Evolutionary conservation across 2,888 invertebrate species (phyloP).

Genomic region (Drosophila merina): DNA sequence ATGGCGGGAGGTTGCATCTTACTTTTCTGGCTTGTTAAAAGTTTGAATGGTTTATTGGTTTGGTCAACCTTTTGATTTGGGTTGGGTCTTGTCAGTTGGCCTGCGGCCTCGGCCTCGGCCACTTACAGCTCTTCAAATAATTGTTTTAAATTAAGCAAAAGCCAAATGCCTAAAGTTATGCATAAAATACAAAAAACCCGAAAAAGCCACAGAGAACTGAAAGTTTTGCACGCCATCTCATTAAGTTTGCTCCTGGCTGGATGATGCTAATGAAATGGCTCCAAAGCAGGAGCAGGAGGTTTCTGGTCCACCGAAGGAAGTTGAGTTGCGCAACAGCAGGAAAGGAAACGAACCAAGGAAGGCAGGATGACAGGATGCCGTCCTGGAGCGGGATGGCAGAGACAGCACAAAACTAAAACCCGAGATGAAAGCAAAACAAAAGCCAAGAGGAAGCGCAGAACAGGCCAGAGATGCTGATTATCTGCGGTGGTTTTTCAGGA

Average conservation of each 20-base stretch:
- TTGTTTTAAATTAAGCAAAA: constrained; percentile 78
- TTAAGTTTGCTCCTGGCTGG: constrained; percentile 65
- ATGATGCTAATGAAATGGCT: constrained; percentile 65
- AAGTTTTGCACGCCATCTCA: constrained; percentile 75
- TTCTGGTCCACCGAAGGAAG: constrained; percentile 41
- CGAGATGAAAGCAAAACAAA: constrained; percentile 73
- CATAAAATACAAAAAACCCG: constrained; percentile 49
- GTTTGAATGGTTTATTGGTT: constrained; percentile 10
- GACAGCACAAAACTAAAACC: constrained; percentile 68
- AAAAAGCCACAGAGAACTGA: constrained; percentile 26
- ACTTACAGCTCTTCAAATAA: constrained; percentile 63
- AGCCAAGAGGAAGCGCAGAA: constrained; percentile 28
- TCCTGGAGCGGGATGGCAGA: constrained; percentile 40
- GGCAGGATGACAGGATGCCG: constrained; percentile 52
- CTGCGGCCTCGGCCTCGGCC: constrained; percentile 46
- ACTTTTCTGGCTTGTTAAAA: constrained; percentile 11
- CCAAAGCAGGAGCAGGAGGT: background rate
- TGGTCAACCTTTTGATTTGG: constrained; percentile 30
- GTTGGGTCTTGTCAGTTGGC: constrained; percentile 35
- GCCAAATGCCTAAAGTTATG: constrained; percentile 70
- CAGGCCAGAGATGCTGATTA: constrained; percentile 58
- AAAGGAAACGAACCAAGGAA: background rate
- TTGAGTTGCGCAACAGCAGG: constrained; percentile 46
- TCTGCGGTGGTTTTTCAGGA: constrained; percentile 46
- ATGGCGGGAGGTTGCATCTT: constrained; percentile 13